Evolutionary conservation across 2,797 vertebrate genomes (phyloP).

Genomic region (Choloepus didactylus): DNA sequence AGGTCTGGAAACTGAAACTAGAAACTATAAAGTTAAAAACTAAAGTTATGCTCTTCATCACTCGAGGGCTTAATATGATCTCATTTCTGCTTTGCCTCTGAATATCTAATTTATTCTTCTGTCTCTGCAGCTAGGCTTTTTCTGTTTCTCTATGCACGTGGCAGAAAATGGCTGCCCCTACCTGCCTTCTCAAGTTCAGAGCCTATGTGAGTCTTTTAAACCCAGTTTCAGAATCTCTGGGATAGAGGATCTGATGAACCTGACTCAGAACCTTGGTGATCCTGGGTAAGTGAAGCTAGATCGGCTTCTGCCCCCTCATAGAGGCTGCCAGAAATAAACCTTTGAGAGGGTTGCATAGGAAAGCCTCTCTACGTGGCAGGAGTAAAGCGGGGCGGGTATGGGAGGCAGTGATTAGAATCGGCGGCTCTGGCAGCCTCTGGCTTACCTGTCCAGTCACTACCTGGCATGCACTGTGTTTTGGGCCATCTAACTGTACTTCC

Average conservation of each 20-base stretch:
- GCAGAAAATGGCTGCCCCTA: not conserved
- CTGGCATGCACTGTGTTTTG: not conserved
- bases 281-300: not conserved
- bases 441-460: fast-evolving
- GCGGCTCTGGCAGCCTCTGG: fast-evolving
- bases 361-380: not conserved
- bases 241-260: not conserved
- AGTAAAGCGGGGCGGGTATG: too few species aligned
- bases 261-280: not conserved
- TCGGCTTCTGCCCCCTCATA: fast-evolving
- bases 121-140: not conserved
- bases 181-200: not conserved
- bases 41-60: not conserved
- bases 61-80: not conserved
- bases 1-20: not conserved
- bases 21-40: not conserved
- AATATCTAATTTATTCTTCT: not conserved
- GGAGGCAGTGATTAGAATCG: too few species aligned
- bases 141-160: not conserved
- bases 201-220: not conserved
- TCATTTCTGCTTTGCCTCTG: not conserved
- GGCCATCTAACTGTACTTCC: not conserved
- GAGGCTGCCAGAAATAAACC: not conserved
- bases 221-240: not conserved
- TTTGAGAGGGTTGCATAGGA: not conserved